A percentile compares a stretch with the other conserved stretches of the same genome.
Evolutionary conservation across 2,113 vertebrate genomes (phyloP).

Genomic region (Setophaga petechia): DNA sequence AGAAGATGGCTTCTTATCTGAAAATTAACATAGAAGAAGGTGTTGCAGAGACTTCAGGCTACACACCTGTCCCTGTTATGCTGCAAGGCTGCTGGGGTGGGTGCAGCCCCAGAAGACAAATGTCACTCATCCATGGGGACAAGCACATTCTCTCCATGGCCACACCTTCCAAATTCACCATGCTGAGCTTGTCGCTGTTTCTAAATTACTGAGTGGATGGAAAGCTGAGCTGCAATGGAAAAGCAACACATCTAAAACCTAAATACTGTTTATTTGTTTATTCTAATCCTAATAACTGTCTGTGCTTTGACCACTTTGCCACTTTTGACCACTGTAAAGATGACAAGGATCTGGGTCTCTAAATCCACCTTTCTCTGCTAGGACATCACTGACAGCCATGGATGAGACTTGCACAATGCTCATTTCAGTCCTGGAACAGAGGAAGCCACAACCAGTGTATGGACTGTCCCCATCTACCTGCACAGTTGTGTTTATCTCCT

Average conservation of each 20-base stretch:
- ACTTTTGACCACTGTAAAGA: no score
- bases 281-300: background rate
- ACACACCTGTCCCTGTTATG: accelerated
- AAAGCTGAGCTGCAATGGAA: background rate
- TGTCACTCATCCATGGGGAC: no score
- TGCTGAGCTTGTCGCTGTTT: background rate
- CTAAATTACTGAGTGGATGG: background rate
- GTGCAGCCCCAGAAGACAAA: background rate
- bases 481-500: background rate
- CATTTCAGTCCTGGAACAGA: background rate
- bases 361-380: background rate
- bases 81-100: background rate
- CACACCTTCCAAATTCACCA: background rate
- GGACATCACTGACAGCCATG: background rate
- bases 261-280: background rate
- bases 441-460: background rate
- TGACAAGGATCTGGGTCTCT: background rate
- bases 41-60: background rate
- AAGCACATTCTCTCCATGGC: background rate
- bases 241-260: background rate
- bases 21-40: background rate
- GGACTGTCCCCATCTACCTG: no score
- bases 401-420: background rate
- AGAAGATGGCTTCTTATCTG: background rate
- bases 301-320: background rate